Evolutionary conservation across 2,797 vertebrate genomes (phyloP).

Genomic region (Gallirallus australis): DNA sequence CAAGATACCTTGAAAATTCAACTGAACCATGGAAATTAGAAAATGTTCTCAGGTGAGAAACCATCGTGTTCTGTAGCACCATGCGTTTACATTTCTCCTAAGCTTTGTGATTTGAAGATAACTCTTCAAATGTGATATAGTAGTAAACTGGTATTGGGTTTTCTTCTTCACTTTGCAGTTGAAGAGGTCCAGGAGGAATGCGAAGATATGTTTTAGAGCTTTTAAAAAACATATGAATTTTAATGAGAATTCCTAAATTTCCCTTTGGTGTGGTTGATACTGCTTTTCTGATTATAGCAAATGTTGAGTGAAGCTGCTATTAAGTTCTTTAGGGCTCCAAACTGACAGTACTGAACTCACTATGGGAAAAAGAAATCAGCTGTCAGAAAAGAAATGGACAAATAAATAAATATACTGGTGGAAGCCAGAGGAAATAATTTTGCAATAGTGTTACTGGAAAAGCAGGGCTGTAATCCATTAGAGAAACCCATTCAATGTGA

Average conservation of each 20-base stretch:
- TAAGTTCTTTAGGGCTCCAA: not conserved
- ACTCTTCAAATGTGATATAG: not conserved
- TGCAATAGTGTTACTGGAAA: not conserved
- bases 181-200: not conserved
- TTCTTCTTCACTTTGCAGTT: not conserved
- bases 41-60: conserved; percentile 5
- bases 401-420: conserved; percentile 24
- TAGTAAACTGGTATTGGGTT: not conserved
- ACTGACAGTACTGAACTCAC: not conserved
- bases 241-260: conserved; percentile 14
- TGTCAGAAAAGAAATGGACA: conserved; percentile 1
- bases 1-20: not conserved
- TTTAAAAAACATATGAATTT: conserved; percentile 6
- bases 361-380: not conserved
- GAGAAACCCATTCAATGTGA: not conserved
- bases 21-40: conserved; percentile 1
- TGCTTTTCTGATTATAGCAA: not conserved
- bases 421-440: not conserved
- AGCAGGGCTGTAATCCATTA: not conserved
- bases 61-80: not conserved
- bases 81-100: not conserved
- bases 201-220: not conserved
- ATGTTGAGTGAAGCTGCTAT: not conserved
- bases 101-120: not conserved
- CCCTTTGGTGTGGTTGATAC: not conserved